A percentile compares a stretch with the other conserved stretches of the same genome.
These are phyloP conservation scores for Eutolmus rufibarbis DNA, from an alignment of 2,888 invertebrate species.

Conservation along the genomic window DNA sequence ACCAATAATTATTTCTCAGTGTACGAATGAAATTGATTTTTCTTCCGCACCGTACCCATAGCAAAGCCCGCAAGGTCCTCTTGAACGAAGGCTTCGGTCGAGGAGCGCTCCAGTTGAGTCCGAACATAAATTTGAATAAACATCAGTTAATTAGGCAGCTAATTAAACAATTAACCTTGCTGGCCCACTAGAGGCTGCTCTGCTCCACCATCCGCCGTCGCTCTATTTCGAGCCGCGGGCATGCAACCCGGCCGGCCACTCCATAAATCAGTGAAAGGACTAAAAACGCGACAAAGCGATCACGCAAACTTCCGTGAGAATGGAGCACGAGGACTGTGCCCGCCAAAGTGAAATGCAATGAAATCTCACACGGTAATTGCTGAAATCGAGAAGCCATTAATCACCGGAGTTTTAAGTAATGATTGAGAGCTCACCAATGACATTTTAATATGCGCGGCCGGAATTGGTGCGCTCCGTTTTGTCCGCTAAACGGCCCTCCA, in stretches of 20 bases:
- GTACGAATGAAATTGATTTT: background rate
- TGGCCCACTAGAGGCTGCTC: background rate
- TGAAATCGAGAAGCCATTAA: conserved; percentile 21
- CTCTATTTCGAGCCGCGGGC: background rate
- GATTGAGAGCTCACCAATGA: conserved; percentile 17
- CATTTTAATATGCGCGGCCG: conserved; percentile 15
- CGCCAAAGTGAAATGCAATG: background rate
- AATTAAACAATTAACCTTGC: background rate
- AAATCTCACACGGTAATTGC: background rate
- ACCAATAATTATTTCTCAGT: too few relatives aligned
- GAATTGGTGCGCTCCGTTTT: background rate
- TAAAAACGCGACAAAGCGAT: conserved; percentile 1
- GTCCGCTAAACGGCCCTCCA: background rate
- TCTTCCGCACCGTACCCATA: background rate
- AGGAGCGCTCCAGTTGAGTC: background rate
- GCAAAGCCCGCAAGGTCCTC: background rate
- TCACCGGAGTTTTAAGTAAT: background rate
- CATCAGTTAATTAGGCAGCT: background rate
- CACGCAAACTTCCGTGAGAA: conserved; percentile 14
- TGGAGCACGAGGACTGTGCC: background rate
- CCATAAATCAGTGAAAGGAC: conserved; percentile 7
- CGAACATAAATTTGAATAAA: background rate
- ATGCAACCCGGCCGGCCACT: background rate
- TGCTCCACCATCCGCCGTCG: background rate
- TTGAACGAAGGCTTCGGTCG: background rate